phyloP scores from a whole-genome alignment of 1,140 invertebrate species.

The Schlechtendalia chinensis region DNA sequence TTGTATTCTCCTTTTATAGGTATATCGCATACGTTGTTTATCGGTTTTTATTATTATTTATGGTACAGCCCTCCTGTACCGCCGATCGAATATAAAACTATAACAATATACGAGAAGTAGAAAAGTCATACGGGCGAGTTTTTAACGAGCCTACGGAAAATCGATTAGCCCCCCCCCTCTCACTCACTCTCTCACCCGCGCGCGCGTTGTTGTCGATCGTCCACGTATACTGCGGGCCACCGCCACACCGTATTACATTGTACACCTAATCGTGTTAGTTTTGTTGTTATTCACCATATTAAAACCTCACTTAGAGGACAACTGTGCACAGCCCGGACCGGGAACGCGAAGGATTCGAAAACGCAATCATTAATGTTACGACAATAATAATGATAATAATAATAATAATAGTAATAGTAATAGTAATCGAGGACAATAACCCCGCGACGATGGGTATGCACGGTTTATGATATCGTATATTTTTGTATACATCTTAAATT shows the following conservation, averaged over 20 bases:
- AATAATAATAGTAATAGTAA: too few relatives aligned
- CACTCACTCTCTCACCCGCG: too few relatives aligned
- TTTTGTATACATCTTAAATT: background rate
- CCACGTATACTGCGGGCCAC: too few relatives aligned
- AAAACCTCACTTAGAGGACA: too few relatives aligned
- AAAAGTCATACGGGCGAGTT: background rate
- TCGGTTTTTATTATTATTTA: background rate
- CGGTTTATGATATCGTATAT: background rate
- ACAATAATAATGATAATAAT: too few relatives aligned
- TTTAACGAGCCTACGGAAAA: background rate
- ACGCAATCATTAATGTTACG: background rate
- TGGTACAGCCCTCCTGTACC: background rate
- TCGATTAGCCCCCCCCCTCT: too few relatives aligned
- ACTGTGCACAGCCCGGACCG: too few relatives aligned
- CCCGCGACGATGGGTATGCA: background rate
- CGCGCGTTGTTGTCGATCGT: background rate
- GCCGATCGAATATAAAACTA: background rate
- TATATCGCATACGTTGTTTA: background rate
- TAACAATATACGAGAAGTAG: too few relatives aligned
- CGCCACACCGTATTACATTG: too few relatives aligned
- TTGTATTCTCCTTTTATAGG: slow-evolving; percentile 8
- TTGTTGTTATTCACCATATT: too few relatives aligned
- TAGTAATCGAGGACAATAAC: slow-evolving; percentile 1
- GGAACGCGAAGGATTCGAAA: background rate
- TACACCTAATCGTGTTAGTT: too few relatives aligned